These are phyloP conservation scores for Eupithecia centaureata DNA, from an alignment of 2,888 invertebrate genomes.

Conservation along the genomic window DNA sequence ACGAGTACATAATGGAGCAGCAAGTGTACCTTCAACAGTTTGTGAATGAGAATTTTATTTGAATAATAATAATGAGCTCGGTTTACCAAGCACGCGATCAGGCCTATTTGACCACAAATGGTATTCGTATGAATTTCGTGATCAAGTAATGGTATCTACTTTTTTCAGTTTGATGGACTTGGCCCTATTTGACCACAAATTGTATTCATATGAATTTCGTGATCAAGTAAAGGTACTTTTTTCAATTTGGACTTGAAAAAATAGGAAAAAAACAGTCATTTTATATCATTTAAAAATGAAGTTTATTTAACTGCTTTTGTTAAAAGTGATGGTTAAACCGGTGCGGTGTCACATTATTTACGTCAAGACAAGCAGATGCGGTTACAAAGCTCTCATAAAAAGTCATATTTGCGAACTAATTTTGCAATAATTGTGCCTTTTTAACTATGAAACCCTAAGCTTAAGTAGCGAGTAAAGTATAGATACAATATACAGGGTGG, in stretches of 20 bases:
- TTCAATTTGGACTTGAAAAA: background rate
- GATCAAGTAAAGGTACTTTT: background rate
- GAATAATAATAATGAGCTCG: background rate
- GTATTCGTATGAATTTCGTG: background rate
- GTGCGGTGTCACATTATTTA: slow-evolving; percentile 2
- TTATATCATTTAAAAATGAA: background rate
- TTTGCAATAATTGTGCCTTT: background rate
- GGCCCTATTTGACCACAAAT: background rate
- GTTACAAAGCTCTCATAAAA: background rate
- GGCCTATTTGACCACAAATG: background rate
- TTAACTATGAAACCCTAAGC: background rate
- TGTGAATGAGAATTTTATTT: background rate
- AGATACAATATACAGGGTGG: slow-evolving; percentile 13
- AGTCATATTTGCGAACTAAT: background rate
- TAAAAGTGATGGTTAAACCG: background rate
- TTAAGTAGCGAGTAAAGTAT: background rate
- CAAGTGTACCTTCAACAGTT: slow-evolving; percentile 16
- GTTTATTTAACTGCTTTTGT: background rate
- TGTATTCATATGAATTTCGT: background rate
- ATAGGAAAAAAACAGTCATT: background rate
- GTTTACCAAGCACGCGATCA: background rate
- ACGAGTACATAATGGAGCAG: slow-evolving; percentile 26
- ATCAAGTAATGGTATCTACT: background rate
- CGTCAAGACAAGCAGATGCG: slow-evolving; percentile 9
- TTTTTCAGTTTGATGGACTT: background rate